Evolutionary conservation across 1,140 invertebrate species (phyloP).

Genomic region (Diachasmimorpha longicaudata): DNA sequence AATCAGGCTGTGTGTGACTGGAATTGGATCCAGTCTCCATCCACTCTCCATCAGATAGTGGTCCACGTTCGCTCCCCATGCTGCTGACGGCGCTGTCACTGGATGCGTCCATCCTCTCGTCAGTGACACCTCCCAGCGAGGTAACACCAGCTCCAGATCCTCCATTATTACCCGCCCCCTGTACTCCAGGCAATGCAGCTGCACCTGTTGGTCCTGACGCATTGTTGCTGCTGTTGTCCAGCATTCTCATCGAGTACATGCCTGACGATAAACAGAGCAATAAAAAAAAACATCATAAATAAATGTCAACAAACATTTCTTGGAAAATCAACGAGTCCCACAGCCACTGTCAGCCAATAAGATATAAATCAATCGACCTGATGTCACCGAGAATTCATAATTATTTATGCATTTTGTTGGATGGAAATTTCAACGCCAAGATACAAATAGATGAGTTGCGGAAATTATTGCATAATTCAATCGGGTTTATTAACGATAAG

Average conservation of each 20-base stretch:
- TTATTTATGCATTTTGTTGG: no score
- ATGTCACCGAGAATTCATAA: no score
- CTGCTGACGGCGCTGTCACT: conserved; percentile 89
- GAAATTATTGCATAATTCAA: no score
- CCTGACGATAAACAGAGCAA: conserved; percentile 65
- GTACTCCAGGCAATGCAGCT: conserved; percentile 53
- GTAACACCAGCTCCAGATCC: conserved; percentile 44
- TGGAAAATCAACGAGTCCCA: no score
- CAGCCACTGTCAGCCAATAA: no score
- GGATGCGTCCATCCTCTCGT: conserved; percentile 79
- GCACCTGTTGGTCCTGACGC: conserved; percentile 54
- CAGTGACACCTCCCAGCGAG: conserved; percentile 42
- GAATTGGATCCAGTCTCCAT: conserved; percentile 86
- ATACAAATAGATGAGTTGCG: no score
- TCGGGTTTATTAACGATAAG: no score
- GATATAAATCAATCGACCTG: no score
- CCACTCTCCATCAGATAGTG: conserved; percentile 87
- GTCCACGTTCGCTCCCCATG: conserved; percentile 89
- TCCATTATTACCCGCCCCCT: conserved; percentile 39
- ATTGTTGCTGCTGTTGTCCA: conserved; percentile 69
- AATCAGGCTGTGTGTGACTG: conserved; percentile 69
- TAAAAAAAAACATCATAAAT: neutral
- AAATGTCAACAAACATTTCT: no score
- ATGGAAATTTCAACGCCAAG: no score
- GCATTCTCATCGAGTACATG: conserved; percentile 85